Base-by-base conservation (phyloP, 2,888 invertebrate species). In the Clivina fossor region DNA sequence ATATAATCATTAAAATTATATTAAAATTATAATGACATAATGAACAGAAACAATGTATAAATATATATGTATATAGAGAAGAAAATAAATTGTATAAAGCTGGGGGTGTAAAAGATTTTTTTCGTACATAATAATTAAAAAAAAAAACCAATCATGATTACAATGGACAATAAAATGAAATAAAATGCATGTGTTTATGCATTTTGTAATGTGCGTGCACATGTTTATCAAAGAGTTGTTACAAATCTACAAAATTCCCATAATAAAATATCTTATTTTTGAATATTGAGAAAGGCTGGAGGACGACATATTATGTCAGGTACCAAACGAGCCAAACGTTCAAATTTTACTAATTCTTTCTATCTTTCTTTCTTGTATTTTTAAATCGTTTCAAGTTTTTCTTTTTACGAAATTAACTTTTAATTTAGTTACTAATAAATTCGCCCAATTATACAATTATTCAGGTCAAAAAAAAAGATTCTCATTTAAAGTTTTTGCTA, bases 261-360 rank as follows among this genome's bases (percentile, higher is more conserved):
- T 55, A 55, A 47, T 55, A 55, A 55, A 55, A 55, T 55, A 55
- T 55, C 32, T 46, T 47, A 47, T 55, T n/a, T n/a, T 32, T 55
- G 38, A 54, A 54, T 54, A 46, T 46, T 54, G 54, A 46, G 53
- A 53, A n/a, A 53, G 53, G 46, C 46, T 54, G 28, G 35, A 55
- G 55, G 55, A 47, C 55, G 55, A 55, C 55, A 55, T 13, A 35
- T 24, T 28, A 62, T 62, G 64, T 65, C 66, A 66, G 66, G 66
- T 66, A 66, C 66, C 65, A 60, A 61, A 62, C 65, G 61, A 65
- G 65, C 64, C 65, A 62, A 64, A 60, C 40, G 32, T n/a, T n/a
- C n/a, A n/a, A n/a, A n/a, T n/a, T n/a, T n/a, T n/a, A n/a, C n/a
- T n/a, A n/a, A n/a, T n/a, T n/a, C n/a, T n/a, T n/a, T n/a, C n/a